Evolutionary conservation across 1,140 invertebrate genomes (phyloP).

Genomic region (Drosophila auraria): DNA sequence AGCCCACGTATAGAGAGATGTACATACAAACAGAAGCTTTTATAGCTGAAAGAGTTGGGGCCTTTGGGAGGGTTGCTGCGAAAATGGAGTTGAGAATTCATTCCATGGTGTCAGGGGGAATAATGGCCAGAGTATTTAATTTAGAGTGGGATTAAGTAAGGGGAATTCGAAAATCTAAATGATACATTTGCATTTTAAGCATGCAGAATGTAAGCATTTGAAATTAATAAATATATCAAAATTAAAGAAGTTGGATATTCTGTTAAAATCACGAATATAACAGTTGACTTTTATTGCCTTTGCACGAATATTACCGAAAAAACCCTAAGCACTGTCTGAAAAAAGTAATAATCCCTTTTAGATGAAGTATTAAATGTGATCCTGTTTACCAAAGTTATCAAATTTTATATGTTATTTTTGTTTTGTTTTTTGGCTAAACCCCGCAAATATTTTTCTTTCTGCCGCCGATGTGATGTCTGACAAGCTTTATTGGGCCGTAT

Average conservation of each 20-base stretch:
- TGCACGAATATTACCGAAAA: no score
- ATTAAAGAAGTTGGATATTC: neutral
- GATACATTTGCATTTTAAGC: neutral
- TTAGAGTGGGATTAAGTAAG: neutral
- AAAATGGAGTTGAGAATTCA: neutral
- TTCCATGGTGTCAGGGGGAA: neutral
- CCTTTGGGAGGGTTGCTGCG: neutral
- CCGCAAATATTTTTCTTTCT: neutral
- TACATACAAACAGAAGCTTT: conserved; percentile 14
- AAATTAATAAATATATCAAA: neutral
- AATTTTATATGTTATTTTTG: conserved; percentile 8
- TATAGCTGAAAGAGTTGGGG: conserved; percentile 14
- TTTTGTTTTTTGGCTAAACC: neutral
- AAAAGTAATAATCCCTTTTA: neutral
- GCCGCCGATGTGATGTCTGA: conserved; percentile 11
- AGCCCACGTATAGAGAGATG: conserved; percentile 19
- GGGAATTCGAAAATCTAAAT: neutral
- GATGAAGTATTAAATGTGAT: neutral
- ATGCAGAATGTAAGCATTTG: neutral
- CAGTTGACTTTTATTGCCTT: no score
- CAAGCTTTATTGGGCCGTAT: conserved; percentile 40
- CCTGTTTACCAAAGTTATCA: conserved; percentile 1
- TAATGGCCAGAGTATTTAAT: neutral
- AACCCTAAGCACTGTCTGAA: no score
- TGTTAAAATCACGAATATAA: no score